Conservation (phyloP, 2,888 invertebrate species). For the Ecliptopera silaceata region DNA sequence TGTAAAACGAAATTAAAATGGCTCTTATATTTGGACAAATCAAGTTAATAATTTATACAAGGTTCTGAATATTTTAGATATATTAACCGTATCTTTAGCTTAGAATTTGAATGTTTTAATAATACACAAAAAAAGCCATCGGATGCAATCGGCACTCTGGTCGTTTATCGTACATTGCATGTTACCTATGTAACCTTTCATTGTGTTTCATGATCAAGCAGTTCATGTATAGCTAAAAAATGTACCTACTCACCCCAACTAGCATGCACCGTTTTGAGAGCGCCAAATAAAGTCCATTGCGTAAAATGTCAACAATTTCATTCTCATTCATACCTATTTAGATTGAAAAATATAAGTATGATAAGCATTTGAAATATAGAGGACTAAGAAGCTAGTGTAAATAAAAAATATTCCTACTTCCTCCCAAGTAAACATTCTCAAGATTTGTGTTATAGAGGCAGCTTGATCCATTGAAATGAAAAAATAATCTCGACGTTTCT, state of each 20-base stretch:
- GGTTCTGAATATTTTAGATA: not conserved
- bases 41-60: not conserved
- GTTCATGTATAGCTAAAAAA: too few relatives aligned
- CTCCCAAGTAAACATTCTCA: slow-evolving; percentile 8
- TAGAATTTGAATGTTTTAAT: too few relatives aligned
- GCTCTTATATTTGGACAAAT: not conserved
- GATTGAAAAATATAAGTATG: not conserved
- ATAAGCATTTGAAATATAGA: not conserved
- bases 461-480: slow-evolving; percentile 52
- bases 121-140: too few relatives aligned
- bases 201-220: too few relatives aligned
- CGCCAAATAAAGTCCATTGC: too few relatives aligned
- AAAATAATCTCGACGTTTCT: slow-evolving; percentile 50
- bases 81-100: too few relatives aligned
- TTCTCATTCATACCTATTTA: not conserved
- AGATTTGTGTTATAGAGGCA: slow-evolving; percentile 37
- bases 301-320: too few relatives aligned
- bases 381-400: not conserved
- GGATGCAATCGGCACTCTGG: too few relatives aligned
- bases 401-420: not conserved
- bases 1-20: not conserved
- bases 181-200: too few relatives aligned
- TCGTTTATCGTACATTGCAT: too few relatives aligned
- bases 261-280: too few relatives aligned
- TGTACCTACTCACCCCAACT: too few relatives aligned